Evolutionary conservation across 2,113 vertebrate genomes (phyloP), one percentile per base, ranked within the genome.

Genomic region (Melanostigma gelatinosum): DNA sequence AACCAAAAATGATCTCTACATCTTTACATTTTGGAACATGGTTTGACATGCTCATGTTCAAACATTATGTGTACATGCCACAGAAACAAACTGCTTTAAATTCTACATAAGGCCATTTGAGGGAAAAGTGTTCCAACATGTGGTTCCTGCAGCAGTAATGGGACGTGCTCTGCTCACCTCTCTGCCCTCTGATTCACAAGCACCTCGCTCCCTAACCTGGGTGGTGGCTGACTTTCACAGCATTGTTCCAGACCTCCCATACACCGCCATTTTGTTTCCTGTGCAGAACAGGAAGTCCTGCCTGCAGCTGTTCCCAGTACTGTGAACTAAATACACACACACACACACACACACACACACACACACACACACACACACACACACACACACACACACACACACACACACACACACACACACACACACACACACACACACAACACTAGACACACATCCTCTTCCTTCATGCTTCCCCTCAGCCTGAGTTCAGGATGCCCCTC

Each of bases 211-310:
- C 54, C 81, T 92, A 88, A 93, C 91, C 91, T 93, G 93, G 93
- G 93, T 88, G 93, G 87, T 83, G 91, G 86, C 93, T 64, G 85
- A 89, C 77, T 94, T 93, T 94, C 94, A 93, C 94, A 94, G 92
- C 88, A 94, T 94, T 94, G 94, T 94, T 94, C 87, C 89, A 77
- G 66, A 64, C 72, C 87, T 88, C 65, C 88, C 79, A 69, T 87
- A 64, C 73, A 62, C 80, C 42, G 68, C 91, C 92, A 93, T 94
- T 81, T 94, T 93, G 90, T 91, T 94, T 94, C 92, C 91, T 90
- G 83, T 89, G 50, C 87, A 81, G 83, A 67, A 83, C 86, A 93
- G 94, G 93, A 94, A 94, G 89, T 93, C 90, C 92, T 91, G 90
- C 82, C 72, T 80, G 87, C 83, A 90, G 84, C 87, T 90, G 88